Evolutionary conservation across 2,113 vertebrate species (phyloP).

Genomic region (Ceyx margarethae): DNA sequence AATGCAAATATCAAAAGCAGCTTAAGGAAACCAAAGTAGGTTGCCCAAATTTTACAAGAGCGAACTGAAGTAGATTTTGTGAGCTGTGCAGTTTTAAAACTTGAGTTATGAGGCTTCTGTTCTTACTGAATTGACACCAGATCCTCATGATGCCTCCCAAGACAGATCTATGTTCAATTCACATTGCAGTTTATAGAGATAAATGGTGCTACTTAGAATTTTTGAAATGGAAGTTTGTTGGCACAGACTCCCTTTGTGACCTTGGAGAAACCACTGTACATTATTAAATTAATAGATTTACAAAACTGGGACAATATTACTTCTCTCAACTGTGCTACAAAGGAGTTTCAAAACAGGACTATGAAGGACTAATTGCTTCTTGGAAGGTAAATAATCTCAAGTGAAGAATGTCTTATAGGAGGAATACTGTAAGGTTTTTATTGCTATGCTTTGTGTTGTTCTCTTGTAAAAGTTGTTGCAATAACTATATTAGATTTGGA

Average conservation of each 20-base stretch:
- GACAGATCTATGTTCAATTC: not conserved
- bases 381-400: not conserved
- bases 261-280: not conserved
- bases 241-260: not conserved
- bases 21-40: slow-evolving; percentile 27
- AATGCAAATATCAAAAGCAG: slow-evolving; percentile 49
- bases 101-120: slow-evolving; percentile 2
- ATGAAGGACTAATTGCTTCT: not conserved
- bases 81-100: not conserved
- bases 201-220: not conserved
- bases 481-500: not conserved
- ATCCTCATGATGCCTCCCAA: not conserved
- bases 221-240: not conserved
- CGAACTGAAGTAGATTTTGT: slow-evolving; percentile 7
- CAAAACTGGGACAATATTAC: not conserved
- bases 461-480: not conserved
- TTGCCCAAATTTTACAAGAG: slow-evolving; percentile 1
- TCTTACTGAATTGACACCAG: not conserved
- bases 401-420: not conserved
- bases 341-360: not conserved
- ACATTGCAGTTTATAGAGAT: not conserved
- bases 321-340: not conserved
- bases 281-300: not conserved
- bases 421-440: not conserved
- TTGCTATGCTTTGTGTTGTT: not conserved